Base-by-base conservation (phyloP, 2,888 invertebrate genomes). In the Notocelia uddmanniana region DNA sequence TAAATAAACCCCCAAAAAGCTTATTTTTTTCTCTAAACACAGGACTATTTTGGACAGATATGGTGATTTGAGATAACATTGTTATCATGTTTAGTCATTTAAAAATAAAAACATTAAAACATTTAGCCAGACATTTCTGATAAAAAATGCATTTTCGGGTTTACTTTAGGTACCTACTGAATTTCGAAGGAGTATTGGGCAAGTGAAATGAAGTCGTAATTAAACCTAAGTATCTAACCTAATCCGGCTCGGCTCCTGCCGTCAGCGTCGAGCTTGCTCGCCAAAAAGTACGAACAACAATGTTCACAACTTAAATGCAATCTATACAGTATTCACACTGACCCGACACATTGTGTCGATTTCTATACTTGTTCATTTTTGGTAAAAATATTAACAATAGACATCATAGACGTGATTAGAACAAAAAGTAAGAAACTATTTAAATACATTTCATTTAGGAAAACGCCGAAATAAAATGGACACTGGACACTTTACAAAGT, bases 401-500 rank as follows among this genome's bases (percentile, higher is more conserved):
- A 63, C 50, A 64, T 63, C 15, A 45, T 55, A 69, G 23, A 69
- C 64, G 31, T 69, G 57, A 54, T 68, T 55, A 67, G 31, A 63
- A 75, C 76, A 73, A 72, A 31, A 76, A 54, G 71, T 69, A 74
- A 77, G 69, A 69, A 69, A 68, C 66, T 75, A 70, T 72, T 69
- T 62, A 75, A 75, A 69, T 68, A 75, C 68, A 73, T 68, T 70
- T 58, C 60, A 62, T 69, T 74, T 31, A 60, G 50, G 70, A 70
- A 68, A 74, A 70, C 59, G 60, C 64, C 74, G 67, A 74, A 74
- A 72, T 66, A 74, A 75, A 73, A 79, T 78, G 80, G 67, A 83
- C 83, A 84, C 83, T 85, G 82, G 82, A 83, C 80, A 74, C 72
- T 62, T 75, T 66, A 74, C 68, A 77, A 73, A 73, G 78, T 67